A percentile compares a stretch with the other conserved stretches of the same genome.
These are phyloP conservation scores for Sitophilus oryzae DNA, from an alignment of 1,140 invertebrate genomes.

Conservation along the genomic window DNA sequence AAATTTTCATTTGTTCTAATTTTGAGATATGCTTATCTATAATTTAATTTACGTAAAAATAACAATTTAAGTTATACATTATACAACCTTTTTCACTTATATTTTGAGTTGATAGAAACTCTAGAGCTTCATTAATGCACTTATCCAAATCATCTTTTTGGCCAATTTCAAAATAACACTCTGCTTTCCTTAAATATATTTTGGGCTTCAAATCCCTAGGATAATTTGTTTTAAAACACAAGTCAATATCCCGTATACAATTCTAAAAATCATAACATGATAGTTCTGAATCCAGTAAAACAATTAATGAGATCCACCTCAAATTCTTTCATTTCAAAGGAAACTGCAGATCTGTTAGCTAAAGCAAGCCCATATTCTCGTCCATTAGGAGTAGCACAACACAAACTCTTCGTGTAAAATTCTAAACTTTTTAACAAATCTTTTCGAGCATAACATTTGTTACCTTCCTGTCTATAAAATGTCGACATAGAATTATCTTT, in stretches of 20 bases:
- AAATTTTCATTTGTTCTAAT: constrained; percentile 26
- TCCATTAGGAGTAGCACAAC: constrained; percentile 31
- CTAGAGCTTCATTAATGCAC: constrained; percentile 25
- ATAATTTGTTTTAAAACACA: constrained; percentile 33
- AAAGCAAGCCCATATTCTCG: constrained; percentile 32
- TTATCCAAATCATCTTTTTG: constrained; percentile 29
- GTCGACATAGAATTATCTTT: constrained; percentile 29
- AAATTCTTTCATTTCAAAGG: constrained; percentile 35
- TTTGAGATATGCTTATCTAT: constrained; percentile 30
- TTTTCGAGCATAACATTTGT: constrained; percentile 33
- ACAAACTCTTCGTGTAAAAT: constrained; percentile 36
- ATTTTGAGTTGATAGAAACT: constrained; percentile 24
- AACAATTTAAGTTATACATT: constrained; percentile 7
- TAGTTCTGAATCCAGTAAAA: constrained; percentile 1
- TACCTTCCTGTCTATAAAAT: constrained; percentile 32
- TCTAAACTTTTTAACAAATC: constrained; percentile 32
- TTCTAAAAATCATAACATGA: constrained; percentile 24
- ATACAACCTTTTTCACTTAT: constrained; percentile 30
- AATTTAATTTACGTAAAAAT: constrained; percentile 2
- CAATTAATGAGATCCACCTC: constrained; percentile 18
- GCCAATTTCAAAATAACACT: constrained; percentile 33
- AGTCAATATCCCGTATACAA: constrained; percentile 36
- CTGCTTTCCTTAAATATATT: constrained; percentile 32
- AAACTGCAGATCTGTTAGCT: constrained; percentile 37
- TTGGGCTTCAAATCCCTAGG: constrained; percentile 34